Base-by-base conservation (phyloP, 2,797 vertebrate genomes). In the Siniperca scherzeri region DNA sequence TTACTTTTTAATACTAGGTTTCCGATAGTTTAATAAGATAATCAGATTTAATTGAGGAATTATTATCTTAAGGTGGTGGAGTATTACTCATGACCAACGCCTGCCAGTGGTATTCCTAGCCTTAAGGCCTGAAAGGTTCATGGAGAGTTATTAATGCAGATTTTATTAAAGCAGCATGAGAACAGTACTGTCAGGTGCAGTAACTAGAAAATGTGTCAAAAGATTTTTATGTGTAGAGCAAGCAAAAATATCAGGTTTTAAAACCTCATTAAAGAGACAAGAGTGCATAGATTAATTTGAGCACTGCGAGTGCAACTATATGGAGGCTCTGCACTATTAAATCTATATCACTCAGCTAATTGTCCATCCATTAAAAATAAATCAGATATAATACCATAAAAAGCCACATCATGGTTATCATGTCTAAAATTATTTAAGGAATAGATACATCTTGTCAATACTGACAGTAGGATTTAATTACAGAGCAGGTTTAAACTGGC, bases 401-500 rank as follows among this genome's bases (percentile, higher is more conserved):
- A 19, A 61, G 11, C 3, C 5, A 62, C 0, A 0, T 67, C 25
- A 40, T 10, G 17, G 48, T 33, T 64, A 27, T 53, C 22, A n/a
- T 55, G 27, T 62, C 25, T 62, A 22, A 66, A 79, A n/a, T 44
- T 5, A 70, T 62, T 50, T 14, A 9, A 55, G 40, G 8, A 75
- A 16, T 10, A 27, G 21, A 67, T 5, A 44, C 9, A 60, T 70
- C 17, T 22, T 55, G 59, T 84, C 48, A 78, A 48, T 67, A 55
- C 22, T 33, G 59, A 70, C 21, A 38, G 27, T 7, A 2, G 12
- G 38, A 61, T 86, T 57, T 77, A 74, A 89, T 77, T 57, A 79
- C 59, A 84, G 46, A 74, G 74, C 80, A 87, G 42, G 80, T 81
- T 87, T 65, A 66, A 78, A 78, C 82, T 82, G 74, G 77, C 4